Evolutionary conservation across 2,113 vertebrate species (phyloP), one percentile per base, ranked within the genome.

Genomic region (Lycaon pictus): DNA sequence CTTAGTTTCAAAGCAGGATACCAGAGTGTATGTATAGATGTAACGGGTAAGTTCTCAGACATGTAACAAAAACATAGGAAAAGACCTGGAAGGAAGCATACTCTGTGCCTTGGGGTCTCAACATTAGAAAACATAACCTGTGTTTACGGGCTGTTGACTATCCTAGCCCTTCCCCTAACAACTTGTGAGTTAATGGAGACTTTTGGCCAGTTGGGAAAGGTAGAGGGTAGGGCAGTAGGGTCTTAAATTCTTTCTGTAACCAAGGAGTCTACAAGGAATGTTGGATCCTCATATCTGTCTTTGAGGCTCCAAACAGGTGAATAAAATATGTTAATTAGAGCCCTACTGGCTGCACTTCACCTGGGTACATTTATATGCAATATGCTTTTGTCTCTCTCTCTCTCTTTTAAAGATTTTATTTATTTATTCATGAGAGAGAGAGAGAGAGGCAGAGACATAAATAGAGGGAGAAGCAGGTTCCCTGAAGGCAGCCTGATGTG

Each of bases 1-100:
- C 90, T 92, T 79, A 27, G 27, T 67, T 82, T 94, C 72, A 94
- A 84, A 95, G 87, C 32, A 76, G 43, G 71, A 80, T 27, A 65
- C 27, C 72, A 63, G 72, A 72, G 56, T 58, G 8, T 37, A 81
- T 2, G 15, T 13, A 22, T 23, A 16, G 74, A 32, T 63, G 88
- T 92, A n/a, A 25, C 13, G 72, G 74, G 27, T 87, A 58, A 81
- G 11, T 17, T 51, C 15, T 35, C 29, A 11, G 74, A 11, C 22
- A 67, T 62, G 13, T 53, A 69, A 85, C 15, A 51, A 69, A 53
- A 76, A 1, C 22, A 6, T 23, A 89, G 87, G 25, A n/a, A 93
- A 81, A 23, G 12, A 53, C 90, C 88, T 77, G n/a, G n/a, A 97
- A 92, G 37, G 62, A 83, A 87, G 80, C 60, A 60, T 20, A 62